These are phyloP conservation scores for Leptoclinus maculatus DNA, from an alignment of 2,797 vertebrate genomes.

Conservation along the genomic window DNA sequence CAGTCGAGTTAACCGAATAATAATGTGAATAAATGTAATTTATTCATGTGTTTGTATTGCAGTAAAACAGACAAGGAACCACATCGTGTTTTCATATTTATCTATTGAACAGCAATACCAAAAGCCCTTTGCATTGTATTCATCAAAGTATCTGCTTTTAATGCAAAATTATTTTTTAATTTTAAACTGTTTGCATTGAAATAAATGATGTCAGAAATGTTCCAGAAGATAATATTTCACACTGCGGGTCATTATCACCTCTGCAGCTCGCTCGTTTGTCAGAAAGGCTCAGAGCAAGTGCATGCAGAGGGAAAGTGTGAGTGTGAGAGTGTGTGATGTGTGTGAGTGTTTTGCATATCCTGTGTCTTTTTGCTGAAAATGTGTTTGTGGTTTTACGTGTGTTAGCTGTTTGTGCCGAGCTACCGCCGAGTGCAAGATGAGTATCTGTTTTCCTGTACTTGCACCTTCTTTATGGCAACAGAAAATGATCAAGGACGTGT, in stretches of 20 bases:
- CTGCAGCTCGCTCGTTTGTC: not conserved
- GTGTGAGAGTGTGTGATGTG: too few species aligned
- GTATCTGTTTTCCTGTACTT: slow-evolving; percentile 9
- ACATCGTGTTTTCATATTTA: not conserved
- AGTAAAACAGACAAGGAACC: not conserved
- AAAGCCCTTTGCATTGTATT: not conserved
- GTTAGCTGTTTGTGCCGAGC: not conserved
- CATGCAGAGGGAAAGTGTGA: not conserved
- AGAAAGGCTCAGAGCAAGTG: not conserved
- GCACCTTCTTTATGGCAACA: not conserved
- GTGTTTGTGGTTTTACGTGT: slow-evolving; percentile 51
- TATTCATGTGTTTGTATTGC: not conserved
- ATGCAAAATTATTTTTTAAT: too few species aligned
- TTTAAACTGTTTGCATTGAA: not conserved
- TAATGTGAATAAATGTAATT: not conserved
- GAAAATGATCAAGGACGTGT: not conserved
- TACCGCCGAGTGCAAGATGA: not conserved
- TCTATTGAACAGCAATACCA: not conserved
- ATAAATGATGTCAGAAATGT: slow-evolving; percentile 9
- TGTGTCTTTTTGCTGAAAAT: slow-evolving; percentile 49
- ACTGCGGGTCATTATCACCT: slow-evolving; percentile 2
- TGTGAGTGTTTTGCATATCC: slow-evolving; percentile 49
- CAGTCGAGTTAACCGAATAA: not conserved
- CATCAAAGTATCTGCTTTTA: not conserved
- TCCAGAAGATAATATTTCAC: not conserved